Evolutionary conservation across 2,888 invertebrate species (phyloP).

Genomic region (Cephus nigrinus): DNA sequence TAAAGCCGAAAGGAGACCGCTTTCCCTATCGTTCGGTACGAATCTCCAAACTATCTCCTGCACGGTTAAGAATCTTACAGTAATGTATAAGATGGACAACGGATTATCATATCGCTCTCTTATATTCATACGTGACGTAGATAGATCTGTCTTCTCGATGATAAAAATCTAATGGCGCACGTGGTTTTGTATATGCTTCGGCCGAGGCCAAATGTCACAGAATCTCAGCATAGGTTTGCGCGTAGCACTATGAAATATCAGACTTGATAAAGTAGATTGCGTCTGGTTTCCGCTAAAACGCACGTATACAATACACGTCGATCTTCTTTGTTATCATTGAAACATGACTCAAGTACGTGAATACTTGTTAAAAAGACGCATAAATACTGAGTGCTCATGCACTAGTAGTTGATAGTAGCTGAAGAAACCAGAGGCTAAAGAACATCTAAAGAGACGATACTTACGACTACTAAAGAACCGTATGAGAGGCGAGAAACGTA

Average conservation of each 20-base stretch:
- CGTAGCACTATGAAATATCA: not conserved
- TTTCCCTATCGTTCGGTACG: constrained; percentile 39
- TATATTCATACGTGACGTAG: not conserved
- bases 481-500: not conserved
- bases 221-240: not conserved
- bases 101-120: not conserved
- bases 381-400: not conserved
- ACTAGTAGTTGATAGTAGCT: not conserved
- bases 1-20: constrained; percentile 33
- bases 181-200: not conserved
- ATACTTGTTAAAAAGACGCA: not conserved
- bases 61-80: not conserved
- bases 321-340: not conserved
- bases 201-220: not conserved
- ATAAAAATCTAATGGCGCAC: not conserved
- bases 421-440: not conserved
- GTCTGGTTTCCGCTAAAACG: not conserved
- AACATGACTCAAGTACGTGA: not conserved
- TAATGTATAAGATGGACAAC: not conserved
- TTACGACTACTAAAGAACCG: not conserved
- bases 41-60: constrained; percentile 13
- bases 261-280: not conserved
- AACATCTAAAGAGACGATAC: not conserved
- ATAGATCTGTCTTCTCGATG: not conserved
- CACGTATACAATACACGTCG: not conserved